These are phyloP conservation scores for Drosophila anomalata DNA, from an alignment of 2,888 invertebrate genomes.

Conservation along the genomic window DNA sequence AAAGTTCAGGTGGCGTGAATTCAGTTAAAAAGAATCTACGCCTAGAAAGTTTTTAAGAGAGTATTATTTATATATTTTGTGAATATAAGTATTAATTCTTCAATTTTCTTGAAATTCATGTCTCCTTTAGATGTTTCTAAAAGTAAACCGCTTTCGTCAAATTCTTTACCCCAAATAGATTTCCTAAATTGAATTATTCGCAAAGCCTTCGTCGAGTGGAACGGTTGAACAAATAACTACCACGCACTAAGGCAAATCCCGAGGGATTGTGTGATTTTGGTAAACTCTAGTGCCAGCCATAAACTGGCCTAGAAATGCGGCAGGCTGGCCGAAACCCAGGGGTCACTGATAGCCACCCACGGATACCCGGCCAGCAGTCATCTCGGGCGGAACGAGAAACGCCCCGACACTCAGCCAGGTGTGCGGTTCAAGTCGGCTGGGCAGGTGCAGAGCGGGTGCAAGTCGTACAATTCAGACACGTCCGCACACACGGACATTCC, in stretches of 20 bases:
- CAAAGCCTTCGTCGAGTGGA: not conserved
- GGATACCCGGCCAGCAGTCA: not conserved
- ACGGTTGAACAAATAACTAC: constrained; percentile 7
- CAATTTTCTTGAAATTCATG: not conserved
- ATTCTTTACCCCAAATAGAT: not conserved
- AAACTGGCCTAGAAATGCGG: constrained; percentile 59
- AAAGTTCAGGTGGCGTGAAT: not conserved
- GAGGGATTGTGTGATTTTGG: constrained; percentile 66
- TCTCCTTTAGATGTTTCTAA: not conserved
- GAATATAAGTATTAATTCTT: not conserved
- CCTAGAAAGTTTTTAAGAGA: not conserved
- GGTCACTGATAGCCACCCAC: constrained; percentile 15
- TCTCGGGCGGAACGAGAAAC: constrained; percentile 14
- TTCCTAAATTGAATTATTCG: constrained; percentile 10
- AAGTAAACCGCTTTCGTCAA: not conserved
- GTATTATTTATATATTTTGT: not conserved
- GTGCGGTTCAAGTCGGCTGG: constrained; percentile 52
- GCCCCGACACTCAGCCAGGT: constrained; percentile 16
- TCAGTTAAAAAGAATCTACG: no score
- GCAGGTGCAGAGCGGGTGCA: constrained; percentile 53
- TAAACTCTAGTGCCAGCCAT: constrained; percentile 63
- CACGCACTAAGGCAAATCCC: constrained; percentile 69
- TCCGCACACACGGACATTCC: constrained; percentile 23
- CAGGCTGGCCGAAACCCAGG: constrained; percentile 8
- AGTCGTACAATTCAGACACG: constrained; percentile 45